Percentiles rank a stretch among this genome's conserved stretches.
phyloP scores from a whole-genome alignment of 1,140 invertebrate species.

The Mercenaria mercenaria region DNA sequence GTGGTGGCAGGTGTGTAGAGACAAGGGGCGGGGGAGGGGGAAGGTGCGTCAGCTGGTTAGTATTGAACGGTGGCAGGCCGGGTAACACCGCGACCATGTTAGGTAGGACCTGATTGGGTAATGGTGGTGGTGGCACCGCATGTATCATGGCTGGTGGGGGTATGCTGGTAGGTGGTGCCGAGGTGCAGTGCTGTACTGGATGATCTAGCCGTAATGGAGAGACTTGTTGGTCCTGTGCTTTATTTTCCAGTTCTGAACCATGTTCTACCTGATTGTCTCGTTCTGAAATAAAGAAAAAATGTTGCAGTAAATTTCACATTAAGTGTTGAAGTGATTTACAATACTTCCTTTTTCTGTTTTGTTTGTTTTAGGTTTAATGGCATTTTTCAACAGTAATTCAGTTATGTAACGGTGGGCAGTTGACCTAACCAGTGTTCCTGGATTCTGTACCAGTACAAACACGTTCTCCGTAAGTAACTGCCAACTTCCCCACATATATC shows the following conservation, averaged over 20 bases:
- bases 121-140: constrained; percentile 49
- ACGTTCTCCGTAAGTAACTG: no score
- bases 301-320: background rate
- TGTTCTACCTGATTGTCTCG: constrained; percentile 11
- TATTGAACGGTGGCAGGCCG: constrained; percentile 62
- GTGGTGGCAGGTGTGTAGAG: constrained; percentile 60
- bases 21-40: constrained; percentile 59
- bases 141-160: constrained; percentile 60
- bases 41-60: constrained; percentile 63
- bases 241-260: background rate
- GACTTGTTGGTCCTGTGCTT: background rate
- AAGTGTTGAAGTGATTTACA: no score
- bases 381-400: no score
- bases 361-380: no score
- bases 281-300: constrained; percentile 18
- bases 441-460: no score
- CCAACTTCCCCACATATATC: no score
- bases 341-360: no score
- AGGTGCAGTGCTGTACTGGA: background rate
- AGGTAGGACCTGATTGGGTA: constrained; percentile 61
- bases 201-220: background rate
- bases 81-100: constrained; percentile 59
- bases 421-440: no score
- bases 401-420: no score
- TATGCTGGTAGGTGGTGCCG: constrained; percentile 47